Evolutionary conservation across 2,888 invertebrate genomes (phyloP).

Genomic region (Eudasyphora cyanicolor): DNA sequence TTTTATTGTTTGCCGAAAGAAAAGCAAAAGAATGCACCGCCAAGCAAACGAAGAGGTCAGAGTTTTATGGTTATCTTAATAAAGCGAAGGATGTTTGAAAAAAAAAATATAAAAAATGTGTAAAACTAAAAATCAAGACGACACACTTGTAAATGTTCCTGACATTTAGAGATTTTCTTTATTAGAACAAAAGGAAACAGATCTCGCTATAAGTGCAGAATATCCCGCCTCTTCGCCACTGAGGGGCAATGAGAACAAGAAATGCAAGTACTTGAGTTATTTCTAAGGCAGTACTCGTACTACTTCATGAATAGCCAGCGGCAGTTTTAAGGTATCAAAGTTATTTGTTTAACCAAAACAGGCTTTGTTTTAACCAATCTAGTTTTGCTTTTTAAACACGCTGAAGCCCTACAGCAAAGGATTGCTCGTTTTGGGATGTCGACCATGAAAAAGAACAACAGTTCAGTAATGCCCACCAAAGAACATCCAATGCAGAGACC

Average conservation of each 20-base stretch:
- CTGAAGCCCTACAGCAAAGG: not conserved
- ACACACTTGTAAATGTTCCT: not conserved
- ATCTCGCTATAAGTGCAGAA: not conserved
- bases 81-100: too few species aligned
- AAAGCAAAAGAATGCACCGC: slow-evolving; percentile 17
- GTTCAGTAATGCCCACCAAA: slow-evolving; percentile 79
- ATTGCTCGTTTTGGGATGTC: slow-evolving; percentile 70
- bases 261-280: not conserved
- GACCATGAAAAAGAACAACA: slow-evolving; percentile 76
- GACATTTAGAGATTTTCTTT: slow-evolving; percentile 21
- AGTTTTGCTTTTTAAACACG: not conserved
- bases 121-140: not conserved
- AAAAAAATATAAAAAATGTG: not conserved
- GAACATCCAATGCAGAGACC: slow-evolving; percentile 81
- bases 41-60: slow-evolving; percentile 36
- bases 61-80: not conserved
- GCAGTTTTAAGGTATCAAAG: not conserved
- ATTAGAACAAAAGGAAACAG: not conserved
- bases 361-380: not conserved
- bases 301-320: too few species aligned
- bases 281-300: too few species aligned
- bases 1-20: not conserved
- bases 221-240: not conserved
- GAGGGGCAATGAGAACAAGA: too few species aligned
- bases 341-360: not conserved